Evolutionary conservation across 2,888 invertebrate species (phyloP).

Genomic region (Dascillus cervinus): DNA sequence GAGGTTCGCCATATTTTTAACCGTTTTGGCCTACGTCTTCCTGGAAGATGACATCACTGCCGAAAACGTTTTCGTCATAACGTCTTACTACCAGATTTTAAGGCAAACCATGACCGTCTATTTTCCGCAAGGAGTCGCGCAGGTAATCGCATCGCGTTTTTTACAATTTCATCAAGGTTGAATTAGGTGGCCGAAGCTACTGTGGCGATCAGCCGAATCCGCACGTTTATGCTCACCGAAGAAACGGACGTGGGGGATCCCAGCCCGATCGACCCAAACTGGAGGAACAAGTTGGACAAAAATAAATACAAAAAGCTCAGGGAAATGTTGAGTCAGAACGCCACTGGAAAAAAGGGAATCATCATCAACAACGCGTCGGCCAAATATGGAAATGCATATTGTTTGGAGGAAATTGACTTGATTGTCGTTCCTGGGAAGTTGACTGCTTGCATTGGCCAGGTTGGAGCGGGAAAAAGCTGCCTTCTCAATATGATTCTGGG

Average conservation of each 20-base stretch:
- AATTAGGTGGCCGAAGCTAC: slow-evolving; percentile 46
- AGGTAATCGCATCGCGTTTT: slow-evolving; percentile 33
- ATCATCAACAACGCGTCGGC: slow-evolving; percentile 18
- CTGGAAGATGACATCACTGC: slow-evolving; percentile 42
- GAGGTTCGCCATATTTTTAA: slow-evolving; percentile 62
- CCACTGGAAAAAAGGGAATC: slow-evolving; percentile 14
- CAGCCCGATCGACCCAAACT: slow-evolving; percentile 26
- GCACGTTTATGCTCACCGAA: slow-evolving; percentile 27
- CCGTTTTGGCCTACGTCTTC: slow-evolving; percentile 49
- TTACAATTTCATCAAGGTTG: no score
- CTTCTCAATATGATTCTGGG: slow-evolving; percentile 41
- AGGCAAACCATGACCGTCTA: slow-evolving; percentile 53
- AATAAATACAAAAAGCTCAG: slow-evolving; percentile 3
- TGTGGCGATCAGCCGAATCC: slow-evolving; percentile 46
- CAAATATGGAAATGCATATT: slow-evolving; percentile 31
- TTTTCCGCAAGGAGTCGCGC: slow-evolving; percentile 54
- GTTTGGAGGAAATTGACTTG: slow-evolving; percentile 43
- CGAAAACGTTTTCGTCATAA: slow-evolving; percentile 47
- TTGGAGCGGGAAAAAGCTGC: slow-evolving; percentile 58
- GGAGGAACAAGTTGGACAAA: slow-evolving; percentile 11
- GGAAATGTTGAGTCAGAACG: slow-evolving; percentile 6
- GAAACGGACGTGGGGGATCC: slow-evolving; percentile 33
- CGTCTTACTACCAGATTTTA: slow-evolving; percentile 55
- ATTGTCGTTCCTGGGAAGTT: slow-evolving; percentile 40
- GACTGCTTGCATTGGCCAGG: slow-evolving; percentile 55